phyloP scores from a whole-genome alignment of 2,888 invertebrate species.

The Pandemis cinnamomeana region DNA sequence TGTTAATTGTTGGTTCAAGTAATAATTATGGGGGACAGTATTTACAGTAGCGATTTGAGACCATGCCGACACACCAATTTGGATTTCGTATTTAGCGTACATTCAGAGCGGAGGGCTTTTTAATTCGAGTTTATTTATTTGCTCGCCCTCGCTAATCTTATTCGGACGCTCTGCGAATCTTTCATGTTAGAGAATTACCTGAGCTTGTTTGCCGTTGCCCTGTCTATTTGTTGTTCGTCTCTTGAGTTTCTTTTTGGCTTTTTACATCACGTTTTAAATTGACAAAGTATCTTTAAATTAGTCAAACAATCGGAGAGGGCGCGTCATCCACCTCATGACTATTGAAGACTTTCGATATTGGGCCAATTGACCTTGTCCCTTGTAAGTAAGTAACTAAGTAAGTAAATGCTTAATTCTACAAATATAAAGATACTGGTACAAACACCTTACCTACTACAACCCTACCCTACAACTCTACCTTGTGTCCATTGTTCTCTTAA shows the following conservation, averaged over 20 bases:
- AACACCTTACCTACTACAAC: no score
- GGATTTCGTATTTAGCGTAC: constrained; percentile 59
- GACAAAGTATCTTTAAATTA: background rate
- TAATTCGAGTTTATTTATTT: constrained; percentile 63
- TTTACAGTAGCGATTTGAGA: constrained; percentile 71
- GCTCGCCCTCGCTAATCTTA: constrained; percentile 60
- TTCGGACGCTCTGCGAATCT: constrained; percentile 58
- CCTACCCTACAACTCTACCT: no score
- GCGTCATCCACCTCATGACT: background rate
- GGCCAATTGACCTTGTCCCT: no score
- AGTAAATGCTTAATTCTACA: no score
- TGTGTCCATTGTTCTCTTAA: no score
- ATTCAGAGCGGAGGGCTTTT: constrained; percentile 59
- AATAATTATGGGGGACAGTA: constrained; percentile 77
- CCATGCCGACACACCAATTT: constrained; percentile 64
- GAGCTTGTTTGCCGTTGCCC: constrained; percentile 61
- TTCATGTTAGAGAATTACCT: constrained; percentile 59
- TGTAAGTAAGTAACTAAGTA: no score
- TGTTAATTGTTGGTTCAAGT: constrained; percentile 78
- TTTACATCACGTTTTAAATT: background rate
- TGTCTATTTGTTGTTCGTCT: constrained; percentile 48
- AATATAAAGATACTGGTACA: no score
- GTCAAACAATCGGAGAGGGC: no score
- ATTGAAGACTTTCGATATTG: no score
- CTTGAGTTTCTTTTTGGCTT: constrained; percentile 5